Percentiles rank a stretch among this genome's conserved stretches.
These are phyloP conservation scores for Nomada ruficornis DNA, from an alignment of 2,888 invertebrate genomes.

Conservation along the genomic window DNA sequence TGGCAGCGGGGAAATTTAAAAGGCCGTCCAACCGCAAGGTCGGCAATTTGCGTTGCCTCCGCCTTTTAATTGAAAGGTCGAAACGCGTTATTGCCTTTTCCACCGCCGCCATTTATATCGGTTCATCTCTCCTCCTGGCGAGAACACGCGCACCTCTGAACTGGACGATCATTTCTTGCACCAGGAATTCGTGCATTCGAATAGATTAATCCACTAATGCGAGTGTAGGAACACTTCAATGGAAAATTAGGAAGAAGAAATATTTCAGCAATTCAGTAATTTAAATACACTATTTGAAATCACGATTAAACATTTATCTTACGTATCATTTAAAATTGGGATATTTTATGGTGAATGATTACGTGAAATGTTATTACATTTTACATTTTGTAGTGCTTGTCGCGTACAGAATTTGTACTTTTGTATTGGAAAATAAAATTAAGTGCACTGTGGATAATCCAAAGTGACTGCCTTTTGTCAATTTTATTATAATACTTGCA, in stretches of 20 bases:
- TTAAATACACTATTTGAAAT: too few species aligned
- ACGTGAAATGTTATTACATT: too few species aligned
- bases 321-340: too few species aligned
- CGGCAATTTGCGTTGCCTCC: conserved; percentile 52
- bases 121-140: conserved; percentile 19
- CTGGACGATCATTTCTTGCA: neutral
- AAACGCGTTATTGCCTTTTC: conserved; percentile 55
- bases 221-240: neutral
- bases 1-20: conserved; percentile 65
- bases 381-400: too few species aligned
- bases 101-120: conserved; percentile 32
- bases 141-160: conserved; percentile 27
- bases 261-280: too few species aligned
- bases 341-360: too few species aligned
- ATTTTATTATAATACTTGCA: too few species aligned
- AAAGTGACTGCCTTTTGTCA: too few species aligned
- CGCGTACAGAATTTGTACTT: too few species aligned
- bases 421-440: too few species aligned
- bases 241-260: neutral
- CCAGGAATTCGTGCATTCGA: neutral
- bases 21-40: conserved; percentile 41
- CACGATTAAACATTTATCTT: too few species aligned
- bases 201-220: conserved; percentile 17
- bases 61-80: conserved; percentile 70
- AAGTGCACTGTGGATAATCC: too few species aligned